Percentiles rank a stretch among this genome's conserved stretches.
phyloP scores from a whole-genome alignment of 37 sponge, comb jelly and placozoan species.

The Halisarca cf. caerulea region DNA sequence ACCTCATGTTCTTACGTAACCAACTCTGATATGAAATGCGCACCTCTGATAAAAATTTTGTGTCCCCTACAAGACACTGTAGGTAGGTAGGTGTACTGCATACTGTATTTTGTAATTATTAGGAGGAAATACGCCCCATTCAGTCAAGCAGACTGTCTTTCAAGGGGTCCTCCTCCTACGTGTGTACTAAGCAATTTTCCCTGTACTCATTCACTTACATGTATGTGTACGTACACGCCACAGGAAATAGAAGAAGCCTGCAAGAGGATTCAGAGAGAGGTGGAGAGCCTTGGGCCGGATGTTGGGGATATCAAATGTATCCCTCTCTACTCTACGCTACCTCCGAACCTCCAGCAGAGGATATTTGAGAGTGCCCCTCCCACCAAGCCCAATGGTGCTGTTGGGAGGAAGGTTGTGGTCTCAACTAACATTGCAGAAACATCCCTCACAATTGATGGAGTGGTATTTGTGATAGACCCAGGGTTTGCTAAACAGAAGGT shows the following conservation, averaged over 20 bases:
- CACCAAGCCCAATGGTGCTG: constrained; percentile 77
- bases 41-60: too few species aligned
- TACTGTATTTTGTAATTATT: too few species aligned
- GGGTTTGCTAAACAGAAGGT: constrained; percentile 99
- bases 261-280: constrained; percentile 85
- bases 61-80: too few species aligned
- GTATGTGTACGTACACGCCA: constrained; percentile 2
- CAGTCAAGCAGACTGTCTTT: too few species aligned
- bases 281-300: constrained; percentile 96
- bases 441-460: constrained; percentile 98
- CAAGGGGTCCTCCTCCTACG: too few species aligned
- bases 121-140: too few species aligned
- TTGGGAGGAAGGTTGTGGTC: constrained; percentile 95
- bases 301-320: constrained; percentile 91
- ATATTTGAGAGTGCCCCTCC: constrained; percentile 98
- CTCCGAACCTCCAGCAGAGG: constrained; percentile 95
- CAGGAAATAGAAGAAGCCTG: constrained; percentile 99
- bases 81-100: too few species aligned
- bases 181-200: too few species aligned
- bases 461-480: constrained; percentile 99
- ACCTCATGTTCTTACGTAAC: background rate
- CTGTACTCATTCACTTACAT: too few species aligned
- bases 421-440: constrained; percentile 99
- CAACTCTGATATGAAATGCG: too few species aligned
- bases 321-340: constrained; percentile 97